Base-by-base conservation (phyloP, 2,888 invertebrate genomes). In the Rhyacophila evoluta region DNA sequence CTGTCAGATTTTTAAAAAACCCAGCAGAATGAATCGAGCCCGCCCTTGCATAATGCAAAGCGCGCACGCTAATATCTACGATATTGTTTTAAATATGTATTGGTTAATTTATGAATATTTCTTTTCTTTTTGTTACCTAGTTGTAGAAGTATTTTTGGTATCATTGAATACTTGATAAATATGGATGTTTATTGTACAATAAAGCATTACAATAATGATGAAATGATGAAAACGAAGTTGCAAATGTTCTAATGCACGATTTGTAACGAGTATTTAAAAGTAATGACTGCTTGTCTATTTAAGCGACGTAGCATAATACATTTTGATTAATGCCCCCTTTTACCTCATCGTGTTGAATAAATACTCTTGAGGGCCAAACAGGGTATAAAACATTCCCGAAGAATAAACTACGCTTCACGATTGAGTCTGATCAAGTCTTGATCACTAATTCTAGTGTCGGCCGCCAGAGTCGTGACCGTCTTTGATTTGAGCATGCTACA, bases 331-430 rank as follows among this genome's bases (percentile, higher is more conserved):
- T 55, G 25, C 55, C 25, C 55, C 55, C 55, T 25, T 55, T 55
- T 55, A 55, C 55, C 55, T 55, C 55, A 55, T 55, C 55, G 55
- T 55, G 55, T 55, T 55, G 55, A 55, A 55, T 55, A 55, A 55
- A 55, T 55, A 55, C 55, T 55, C 55, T 55, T 55, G 55, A 55
- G 55, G 55, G 55, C 55, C 55, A 55, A 55, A 55, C 55, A 55
- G 55, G 55, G 19, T 55, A 55, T 55, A 25, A 55, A 55, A 6
- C 55, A 55, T 55, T 33, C 55, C 55, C 55, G 25, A 25, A 33
- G 29, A 33, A 33, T 33, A 33, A 33, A 33, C 19, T 8, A 15
- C 19, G 19, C 55, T 55, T 55, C 55, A 55, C 55, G 55, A 55
- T 55, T 55, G 55, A 55, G 55, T 19, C 55, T 3, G 55, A 55